Base-by-base conservation (phyloP, 2,113 vertebrate species). In the Synchiropus splendidus region DNA sequence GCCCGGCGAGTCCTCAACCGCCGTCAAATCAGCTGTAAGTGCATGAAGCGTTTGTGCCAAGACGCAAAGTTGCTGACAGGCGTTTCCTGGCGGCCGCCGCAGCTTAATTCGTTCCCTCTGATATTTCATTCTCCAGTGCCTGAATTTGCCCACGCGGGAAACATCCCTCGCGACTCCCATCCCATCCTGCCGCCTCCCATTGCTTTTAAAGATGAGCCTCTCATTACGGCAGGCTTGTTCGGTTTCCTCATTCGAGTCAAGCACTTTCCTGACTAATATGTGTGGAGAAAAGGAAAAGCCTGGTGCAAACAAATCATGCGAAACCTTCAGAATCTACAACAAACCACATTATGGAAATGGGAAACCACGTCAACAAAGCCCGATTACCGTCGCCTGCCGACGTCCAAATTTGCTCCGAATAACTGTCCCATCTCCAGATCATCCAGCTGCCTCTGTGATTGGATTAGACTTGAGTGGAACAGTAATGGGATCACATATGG, bases 391-490 rank as follows among this genome's bases (percentile, higher is more conserved):
- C 8, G 21, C 8, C 8, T 27, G 4, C 21, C 8, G 21, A 35
- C 30, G 39, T 45, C 60, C 9, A 21, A 18, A 51, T 60, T 51
- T 35, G 46, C 42, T 14, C 36, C 14, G 51, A 62, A 72, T 49
- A 43, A 74, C 63, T 49, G 52, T 67, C 40, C 41, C 44, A 11
- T 12, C 50, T 60, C 31, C 51, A 42, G 34, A 18, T 63, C 42
- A 15, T 50, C 35, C 61, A 75, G 70, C 65, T 67, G 60, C 52
- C 39, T 37, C 51, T 74, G 36, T 52, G 61, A 65, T 71, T 71
- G 51, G 71, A 67, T 74, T 70, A 66, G 48, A 54, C 18, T 54
- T 39, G 42, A 72, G 56, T 41, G 53, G 51, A 75, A 54, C 70
- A 45, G 70, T 52, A 49, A 54, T 51, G 51, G 56, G 54, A 69